Percentiles rank a stretch among this genome's conserved stretches.
Evolutionary conservation across 2,888 invertebrate species (phyloP).

Genomic region (Campopleginae sp.): DNA sequence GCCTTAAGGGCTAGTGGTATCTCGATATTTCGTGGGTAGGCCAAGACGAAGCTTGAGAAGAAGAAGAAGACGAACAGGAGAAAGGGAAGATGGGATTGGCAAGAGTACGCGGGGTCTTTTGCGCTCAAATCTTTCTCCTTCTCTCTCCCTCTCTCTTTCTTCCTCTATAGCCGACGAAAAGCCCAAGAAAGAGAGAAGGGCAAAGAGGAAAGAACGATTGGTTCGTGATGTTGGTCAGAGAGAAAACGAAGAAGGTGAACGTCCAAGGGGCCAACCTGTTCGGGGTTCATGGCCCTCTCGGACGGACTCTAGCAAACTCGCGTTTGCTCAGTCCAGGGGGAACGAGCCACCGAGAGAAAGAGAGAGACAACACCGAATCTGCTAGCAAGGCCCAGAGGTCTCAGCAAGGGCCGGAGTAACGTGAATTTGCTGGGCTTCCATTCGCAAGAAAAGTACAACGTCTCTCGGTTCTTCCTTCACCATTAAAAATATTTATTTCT

Average conservation of each 20-base stretch:
- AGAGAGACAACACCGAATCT: constrained; percentile 54
- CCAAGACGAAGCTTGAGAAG: constrained; percentile 39
- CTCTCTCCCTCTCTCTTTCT: constrained; percentile 23
- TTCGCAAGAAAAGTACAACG: constrained; percentile 19
- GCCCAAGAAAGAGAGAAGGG: constrained; percentile 56
- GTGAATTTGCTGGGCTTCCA: constrained; percentile 46
- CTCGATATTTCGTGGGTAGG: constrained; percentile 72
- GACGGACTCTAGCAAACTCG: constrained; percentile 80
- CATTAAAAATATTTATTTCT: neutral
- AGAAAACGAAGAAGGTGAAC: constrained; percentile 81
- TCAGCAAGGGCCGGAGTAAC: constrained; percentile 47
- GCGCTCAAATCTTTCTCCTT: constrained; percentile 16
- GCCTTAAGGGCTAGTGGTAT: constrained; percentile 65
- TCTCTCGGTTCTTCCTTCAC: constrained; percentile 12
- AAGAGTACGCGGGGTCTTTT: constrained; percentile 62
- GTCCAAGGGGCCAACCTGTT: constrained; percentile 84
- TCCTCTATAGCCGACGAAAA: constrained; percentile 49
- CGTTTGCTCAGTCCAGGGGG: constrained; percentile 58
- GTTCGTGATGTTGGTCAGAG: constrained; percentile 65
- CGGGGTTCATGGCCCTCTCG: constrained; percentile 84
- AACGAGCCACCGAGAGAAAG: constrained; percentile 47
- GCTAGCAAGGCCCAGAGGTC: constrained; percentile 53
- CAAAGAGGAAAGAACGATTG: constrained; percentile 67
- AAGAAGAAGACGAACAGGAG: constrained; percentile 67
- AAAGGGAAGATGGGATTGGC: constrained; percentile 57